Evolutionary conservation across 2,113 vertebrate genomes (phyloP).

Genomic region (Eulemur rufifrons): DNA sequence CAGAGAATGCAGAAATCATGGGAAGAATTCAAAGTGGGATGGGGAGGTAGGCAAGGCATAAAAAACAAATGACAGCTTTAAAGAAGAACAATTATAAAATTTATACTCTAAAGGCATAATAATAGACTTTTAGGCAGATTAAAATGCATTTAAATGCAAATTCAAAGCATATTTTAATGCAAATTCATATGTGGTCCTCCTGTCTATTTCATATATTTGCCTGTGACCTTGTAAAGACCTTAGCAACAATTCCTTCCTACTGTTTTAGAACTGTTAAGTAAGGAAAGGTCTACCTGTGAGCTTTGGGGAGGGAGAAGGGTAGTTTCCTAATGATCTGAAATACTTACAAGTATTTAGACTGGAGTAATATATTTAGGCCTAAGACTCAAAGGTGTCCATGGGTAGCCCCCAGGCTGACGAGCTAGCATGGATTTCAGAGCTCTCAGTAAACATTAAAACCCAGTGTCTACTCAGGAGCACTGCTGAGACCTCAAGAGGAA

Average conservation of each 20-base stretch:
- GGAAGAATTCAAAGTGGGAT: background rate
- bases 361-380: background rate
- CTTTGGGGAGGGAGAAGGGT: background rate
- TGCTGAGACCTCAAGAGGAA: background rate
- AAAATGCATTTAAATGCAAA: conserved; percentile 75
- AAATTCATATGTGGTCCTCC: conserved; percentile 57
- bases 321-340: background rate
- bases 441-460: background rate
- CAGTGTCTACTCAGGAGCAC: background rate
- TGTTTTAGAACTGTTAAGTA: background rate
- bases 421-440: background rate
- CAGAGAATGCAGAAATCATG: background rate
- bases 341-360: background rate
- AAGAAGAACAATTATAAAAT: conserved; percentile 75
- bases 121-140: conserved; percentile 75
- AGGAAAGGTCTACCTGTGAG: background rate
- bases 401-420: background rate
- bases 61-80: conserved; percentile 70
- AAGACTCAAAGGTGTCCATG: background rate
- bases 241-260: background rate
- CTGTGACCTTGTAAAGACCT: conserved; percentile 74
- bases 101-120: conserved; percentile 66
- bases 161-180: conserved; percentile 67
- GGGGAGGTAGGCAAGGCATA: background rate
- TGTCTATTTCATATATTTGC: conserved; percentile 54